A percentile compares a stretch with the other conserved stretches of the same genome.
phyloP scores from a whole-genome alignment of 2,797 vertebrate species.

The Lemur catta region DNA sequence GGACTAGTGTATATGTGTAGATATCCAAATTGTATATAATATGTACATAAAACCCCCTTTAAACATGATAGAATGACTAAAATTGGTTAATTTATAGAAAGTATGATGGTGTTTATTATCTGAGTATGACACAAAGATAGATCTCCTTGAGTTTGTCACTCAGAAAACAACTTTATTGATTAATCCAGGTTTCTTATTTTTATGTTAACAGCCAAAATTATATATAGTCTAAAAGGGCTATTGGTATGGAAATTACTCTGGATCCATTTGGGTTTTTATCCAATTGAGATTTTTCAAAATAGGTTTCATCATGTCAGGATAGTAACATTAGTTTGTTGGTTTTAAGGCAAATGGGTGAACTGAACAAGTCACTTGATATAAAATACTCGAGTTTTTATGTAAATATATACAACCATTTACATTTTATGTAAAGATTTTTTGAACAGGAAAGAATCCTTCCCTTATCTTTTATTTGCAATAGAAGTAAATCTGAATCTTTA shows the following conservation, averaged over 20 bases:
- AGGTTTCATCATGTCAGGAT: not conserved
- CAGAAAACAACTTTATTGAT: not conserved
- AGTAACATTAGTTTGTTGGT: not conserved
- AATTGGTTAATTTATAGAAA: not conserved
- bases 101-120: not conserved
- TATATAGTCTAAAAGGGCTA: not conserved
- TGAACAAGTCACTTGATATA: not conserved
- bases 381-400: slow-evolving; percentile 16
- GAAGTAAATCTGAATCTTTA: slow-evolving; percentile 36
- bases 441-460: not conserved
- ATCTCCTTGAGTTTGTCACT: not conserved
- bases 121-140: not conserved
- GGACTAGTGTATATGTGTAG: not conserved
- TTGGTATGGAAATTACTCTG: not conserved
- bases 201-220: not conserved
- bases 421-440: slow-evolving; percentile 28
- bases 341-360: not conserved
- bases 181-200: not conserved
- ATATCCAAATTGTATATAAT: not conserved
- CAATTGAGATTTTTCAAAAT: slow-evolving; percentile 30
- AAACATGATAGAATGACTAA: not conserved
- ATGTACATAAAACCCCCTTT: not conserved
- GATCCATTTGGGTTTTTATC: not conserved
- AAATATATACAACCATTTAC: slow-evolving; percentile 36
- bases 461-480: slow-evolving; percentile 22